These are phyloP conservation scores for Carposina sasakii DNA, from an alignment of 1,140 invertebrate species.

Conservation along the genomic window DNA sequence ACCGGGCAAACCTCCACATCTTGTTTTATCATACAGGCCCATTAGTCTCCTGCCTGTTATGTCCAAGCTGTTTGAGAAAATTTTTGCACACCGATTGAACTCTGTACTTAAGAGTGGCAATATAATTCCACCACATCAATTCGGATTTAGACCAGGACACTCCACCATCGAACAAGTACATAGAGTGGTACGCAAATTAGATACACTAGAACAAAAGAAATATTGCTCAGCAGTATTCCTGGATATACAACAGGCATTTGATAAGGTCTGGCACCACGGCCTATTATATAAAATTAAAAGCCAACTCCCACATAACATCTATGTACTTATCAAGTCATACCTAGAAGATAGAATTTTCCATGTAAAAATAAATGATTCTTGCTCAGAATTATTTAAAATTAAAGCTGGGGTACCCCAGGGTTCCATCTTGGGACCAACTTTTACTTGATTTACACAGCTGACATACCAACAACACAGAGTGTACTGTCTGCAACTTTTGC, in stretches of 20 bases:
- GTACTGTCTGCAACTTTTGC: no score
- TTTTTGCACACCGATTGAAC: no score
- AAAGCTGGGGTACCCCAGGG: background rate
- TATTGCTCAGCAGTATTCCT: constrained; percentile 17
- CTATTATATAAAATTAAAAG: constrained; percentile 28
- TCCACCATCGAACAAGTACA: constrained; percentile 31
- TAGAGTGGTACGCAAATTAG: constrained; percentile 15
- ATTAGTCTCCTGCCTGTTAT: constrained; percentile 18
- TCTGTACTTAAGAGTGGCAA: constrained; percentile 29
- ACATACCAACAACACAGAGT: no score
- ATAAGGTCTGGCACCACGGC: constrained; percentile 18
- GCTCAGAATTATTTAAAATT: background rate
- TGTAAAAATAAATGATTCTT: background rate
- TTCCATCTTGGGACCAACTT: no score
- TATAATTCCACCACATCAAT: constrained; percentile 36
- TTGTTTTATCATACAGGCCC: constrained; percentile 9
- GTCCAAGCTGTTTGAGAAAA: constrained; percentile 38
- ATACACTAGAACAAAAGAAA: background rate
- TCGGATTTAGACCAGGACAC: constrained; percentile 35
- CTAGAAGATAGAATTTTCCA: constrained; percentile 5
- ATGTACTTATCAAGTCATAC: constrained; percentile 2
- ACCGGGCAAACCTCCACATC: background rate
- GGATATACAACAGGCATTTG: constrained; percentile 38
- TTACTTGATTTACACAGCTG: no score
- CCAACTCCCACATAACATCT: constrained; percentile 3